These are phyloP conservation scores for Ceratina calcarata DNA, from an alignment of 1,140 invertebrate species.

Conservation along the genomic window DNA sequence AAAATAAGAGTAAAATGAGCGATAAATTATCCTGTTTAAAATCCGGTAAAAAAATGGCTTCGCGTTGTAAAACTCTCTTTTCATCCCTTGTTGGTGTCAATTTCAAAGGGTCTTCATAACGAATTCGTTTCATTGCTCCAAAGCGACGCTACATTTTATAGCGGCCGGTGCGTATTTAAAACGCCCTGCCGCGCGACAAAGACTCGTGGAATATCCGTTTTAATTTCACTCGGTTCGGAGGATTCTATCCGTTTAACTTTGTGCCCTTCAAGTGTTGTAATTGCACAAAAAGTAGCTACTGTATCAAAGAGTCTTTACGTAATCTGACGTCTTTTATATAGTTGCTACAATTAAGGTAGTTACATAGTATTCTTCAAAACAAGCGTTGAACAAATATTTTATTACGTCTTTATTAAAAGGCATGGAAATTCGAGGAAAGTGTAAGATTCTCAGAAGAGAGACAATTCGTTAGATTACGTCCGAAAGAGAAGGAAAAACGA, in stretches of 20 bases:
- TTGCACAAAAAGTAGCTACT: too few species aligned
- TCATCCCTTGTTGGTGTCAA: neutral
- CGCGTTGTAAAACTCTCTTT: neutral
- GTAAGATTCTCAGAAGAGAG: too few species aligned
- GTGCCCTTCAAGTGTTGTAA: neutral
- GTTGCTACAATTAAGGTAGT: too few species aligned
- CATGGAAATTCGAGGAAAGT: too few species aligned
- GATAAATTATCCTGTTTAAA: too few species aligned
- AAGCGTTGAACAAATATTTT: too few species aligned
- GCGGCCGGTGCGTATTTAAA: neutral
- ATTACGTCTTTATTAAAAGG: too few species aligned
- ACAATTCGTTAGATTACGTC: too few species aligned
- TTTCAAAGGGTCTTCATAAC: slow-evolving; percentile 8
- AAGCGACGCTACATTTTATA: neutral
- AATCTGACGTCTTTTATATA: too few species aligned
- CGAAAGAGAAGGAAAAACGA: too few species aligned
- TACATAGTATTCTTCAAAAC: too few species aligned
- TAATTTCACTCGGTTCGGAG: neutral
- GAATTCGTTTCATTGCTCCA: slow-evolving; percentile 8
- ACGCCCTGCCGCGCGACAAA: neutral
- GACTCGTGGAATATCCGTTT: neutral
- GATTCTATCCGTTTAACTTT: neutral
- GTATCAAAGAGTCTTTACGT: too few species aligned
- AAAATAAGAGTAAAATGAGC: neutral
- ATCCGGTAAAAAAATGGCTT: neutral